Percentiles rank a stretch among this genome's conserved stretches.
Evolutionary conservation across 2,113 vertebrate genomes (phyloP).

Genomic region (Phalacrocorax pelagicus): DNA sequence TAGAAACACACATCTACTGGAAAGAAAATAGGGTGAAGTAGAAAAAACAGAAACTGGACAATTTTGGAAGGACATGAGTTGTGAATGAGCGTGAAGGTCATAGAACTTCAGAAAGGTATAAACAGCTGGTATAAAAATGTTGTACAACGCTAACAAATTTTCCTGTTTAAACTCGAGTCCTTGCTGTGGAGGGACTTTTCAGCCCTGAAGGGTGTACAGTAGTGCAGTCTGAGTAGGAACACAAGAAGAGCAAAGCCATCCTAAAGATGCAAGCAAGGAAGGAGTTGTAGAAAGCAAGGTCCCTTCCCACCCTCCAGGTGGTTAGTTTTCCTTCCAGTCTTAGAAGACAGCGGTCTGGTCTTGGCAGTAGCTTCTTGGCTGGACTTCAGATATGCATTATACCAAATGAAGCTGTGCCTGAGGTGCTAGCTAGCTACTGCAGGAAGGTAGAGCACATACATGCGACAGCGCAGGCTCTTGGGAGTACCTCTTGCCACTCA

Average conservation of each 20-base stretch:
- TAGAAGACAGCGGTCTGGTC: not conserved
- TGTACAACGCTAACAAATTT: not conserved
- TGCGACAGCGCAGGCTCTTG: not conserved
- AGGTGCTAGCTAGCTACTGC: not conserved
- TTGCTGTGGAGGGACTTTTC: not conserved
- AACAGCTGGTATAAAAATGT: not conserved
- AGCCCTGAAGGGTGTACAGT: not conserved
- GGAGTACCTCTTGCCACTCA: accelerated
- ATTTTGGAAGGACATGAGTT: not conserved
- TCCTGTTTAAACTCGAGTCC: not conserved
- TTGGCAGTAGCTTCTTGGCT: not conserved
- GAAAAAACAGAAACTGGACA: not conserved
- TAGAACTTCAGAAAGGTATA: not conserved
- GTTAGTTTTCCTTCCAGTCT: not conserved
- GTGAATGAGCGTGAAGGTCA: not conserved
- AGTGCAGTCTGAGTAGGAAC: not conserved
- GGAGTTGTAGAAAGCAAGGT: not conserved
- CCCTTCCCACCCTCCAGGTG: not conserved
- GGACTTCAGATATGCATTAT: not conserved
- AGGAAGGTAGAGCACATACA: not conserved
- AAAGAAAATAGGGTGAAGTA: not conserved
- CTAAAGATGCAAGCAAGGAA: not conserved
- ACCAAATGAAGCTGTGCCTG: not conserved
- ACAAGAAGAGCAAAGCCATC: not conserved
- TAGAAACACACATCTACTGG: not conserved